Evolutionary conservation across 2,888 invertebrate genomes (phyloP).

Genomic region (Chloromyia formosa): DNA sequence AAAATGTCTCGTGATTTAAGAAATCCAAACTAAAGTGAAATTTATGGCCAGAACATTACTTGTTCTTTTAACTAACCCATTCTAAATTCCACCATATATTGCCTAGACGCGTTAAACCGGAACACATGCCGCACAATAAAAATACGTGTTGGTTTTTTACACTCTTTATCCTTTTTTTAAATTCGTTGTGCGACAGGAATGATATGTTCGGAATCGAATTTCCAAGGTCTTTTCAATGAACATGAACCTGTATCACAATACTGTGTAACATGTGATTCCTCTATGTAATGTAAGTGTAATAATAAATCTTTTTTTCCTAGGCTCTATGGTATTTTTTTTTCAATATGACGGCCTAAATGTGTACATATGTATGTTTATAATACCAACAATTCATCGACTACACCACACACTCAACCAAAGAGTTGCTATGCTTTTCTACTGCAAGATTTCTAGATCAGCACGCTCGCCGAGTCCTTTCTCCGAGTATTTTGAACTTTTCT

Average conservation of each 20-base stretch:
- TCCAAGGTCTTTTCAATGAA: conserved; percentile 10
- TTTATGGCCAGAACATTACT: conserved; percentile 9
- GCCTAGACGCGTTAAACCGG: not conserved
- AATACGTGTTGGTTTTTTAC: too few species aligned
- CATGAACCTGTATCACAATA: conserved; percentile 2
- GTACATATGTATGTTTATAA: not conserved
- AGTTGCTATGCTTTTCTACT: not conserved
- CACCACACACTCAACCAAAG: too few species aligned
- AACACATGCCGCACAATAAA: too few species aligned
- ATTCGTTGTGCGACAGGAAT: not conserved
- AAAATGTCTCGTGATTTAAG: not conserved
- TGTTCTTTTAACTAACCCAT: not conserved
- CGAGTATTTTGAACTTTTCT: conserved; percentile 39
- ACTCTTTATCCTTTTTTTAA: too few species aligned
- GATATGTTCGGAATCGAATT: not conserved
- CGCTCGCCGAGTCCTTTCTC: conserved; percentile 3
- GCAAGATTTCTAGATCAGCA: not conserved
- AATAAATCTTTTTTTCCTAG: conserved; percentile 19
- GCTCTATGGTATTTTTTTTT: conserved; percentile 8
- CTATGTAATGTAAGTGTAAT: not conserved
- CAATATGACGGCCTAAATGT: conserved; percentile 4
- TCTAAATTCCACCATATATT: not conserved
- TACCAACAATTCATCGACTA: not conserved
- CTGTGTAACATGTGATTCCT: not conserved
- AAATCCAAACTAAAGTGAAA: conserved; percentile 14